Evolutionary conservation across 2,888 invertebrate species (phyloP).

Genomic region (Drosophila neonasuta): DNA sequence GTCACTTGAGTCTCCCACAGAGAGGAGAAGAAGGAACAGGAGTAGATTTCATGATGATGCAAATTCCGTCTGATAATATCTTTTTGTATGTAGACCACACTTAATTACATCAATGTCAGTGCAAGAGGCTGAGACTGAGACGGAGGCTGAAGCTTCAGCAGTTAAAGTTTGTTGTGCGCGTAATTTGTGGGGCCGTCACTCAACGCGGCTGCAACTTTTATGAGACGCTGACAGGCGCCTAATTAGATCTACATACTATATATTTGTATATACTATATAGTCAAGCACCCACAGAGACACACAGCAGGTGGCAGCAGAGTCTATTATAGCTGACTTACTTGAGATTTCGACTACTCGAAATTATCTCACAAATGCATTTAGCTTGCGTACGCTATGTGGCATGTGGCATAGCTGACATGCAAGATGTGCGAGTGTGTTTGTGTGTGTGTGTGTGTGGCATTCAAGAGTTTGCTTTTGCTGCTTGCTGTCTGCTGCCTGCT

Average conservation of each 20-base stretch:
- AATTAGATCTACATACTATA: conserved; percentile 57
- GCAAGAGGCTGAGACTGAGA: conserved; percentile 12
- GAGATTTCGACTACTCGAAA: conserved; percentile 7
- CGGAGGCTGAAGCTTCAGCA: conserved; percentile 32
- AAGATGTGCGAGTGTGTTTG: conserved; percentile 19
- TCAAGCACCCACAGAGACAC: conserved; percentile 15
- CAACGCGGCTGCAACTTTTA: conserved; percentile 57
- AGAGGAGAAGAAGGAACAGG: conserved; percentile 17
- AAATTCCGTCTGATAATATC: conserved; percentile 9
- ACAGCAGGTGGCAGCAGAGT: conserved; percentile 8
- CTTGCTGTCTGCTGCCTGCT: conserved; percentile 6
- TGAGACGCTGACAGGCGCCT: conserved; percentile 62
- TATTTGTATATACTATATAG: too few relatives aligned
- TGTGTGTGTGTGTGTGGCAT: conserved; percentile 20
- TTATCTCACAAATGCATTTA: conserved; percentile 19
- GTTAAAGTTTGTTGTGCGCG: conserved; percentile 25
- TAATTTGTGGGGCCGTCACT: conserved; percentile 61
- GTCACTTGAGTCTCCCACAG: conserved; percentile 29
- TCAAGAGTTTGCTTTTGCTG: conserved; percentile 29
- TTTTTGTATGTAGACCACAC: conserved; percentile 46
- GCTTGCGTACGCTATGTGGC: conserved; percentile 20
- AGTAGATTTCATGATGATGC: conserved; percentile 1
- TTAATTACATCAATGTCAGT: conserved; percentile 66
- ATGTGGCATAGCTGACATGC: conserved; percentile 22
- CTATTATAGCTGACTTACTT: conserved; percentile 16